Evolutionary conservation across 2,797 vertebrate genomes (phyloP).

Genomic region (Peromyscus melanophrys): DNA sequence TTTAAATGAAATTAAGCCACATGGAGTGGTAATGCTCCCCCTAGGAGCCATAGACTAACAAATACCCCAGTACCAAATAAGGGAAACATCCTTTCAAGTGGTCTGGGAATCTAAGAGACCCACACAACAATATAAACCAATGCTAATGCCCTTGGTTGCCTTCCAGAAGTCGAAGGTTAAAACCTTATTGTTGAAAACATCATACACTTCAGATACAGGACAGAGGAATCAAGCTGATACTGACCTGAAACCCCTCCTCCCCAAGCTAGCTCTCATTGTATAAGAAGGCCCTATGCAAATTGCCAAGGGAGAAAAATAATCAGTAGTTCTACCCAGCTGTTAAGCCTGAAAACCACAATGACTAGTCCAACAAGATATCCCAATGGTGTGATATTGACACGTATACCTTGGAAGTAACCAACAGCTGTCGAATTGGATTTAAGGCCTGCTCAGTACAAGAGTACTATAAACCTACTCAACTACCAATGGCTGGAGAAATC

Average conservation of each 20-base stretch:
- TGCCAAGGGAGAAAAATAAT: background rate
- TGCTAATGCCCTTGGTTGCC: background rate
- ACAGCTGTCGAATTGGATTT: background rate
- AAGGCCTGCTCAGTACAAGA: background rate
- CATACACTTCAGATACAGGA: background rate
- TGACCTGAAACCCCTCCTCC: background rate
- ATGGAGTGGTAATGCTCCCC: background rate
- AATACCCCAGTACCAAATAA: background rate
- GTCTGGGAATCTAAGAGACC: background rate
- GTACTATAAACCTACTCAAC: background rate
- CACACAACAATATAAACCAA: background rate
- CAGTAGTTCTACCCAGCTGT: background rate
- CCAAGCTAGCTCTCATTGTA: background rate
- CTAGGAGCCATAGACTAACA: background rate
- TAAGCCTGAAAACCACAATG: background rate
- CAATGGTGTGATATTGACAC: background rate
- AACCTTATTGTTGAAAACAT: background rate
- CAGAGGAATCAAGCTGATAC: background rate
- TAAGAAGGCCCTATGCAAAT: background rate
- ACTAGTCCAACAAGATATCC: background rate
- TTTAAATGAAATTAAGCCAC: background rate
- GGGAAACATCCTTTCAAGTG: background rate
- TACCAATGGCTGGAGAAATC: background rate
- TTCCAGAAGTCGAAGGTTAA: background rate
- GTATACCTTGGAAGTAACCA: background rate